Base-by-base conservation (phyloP, 2,888 invertebrate species). In the Andrena bicolor region DNA sequence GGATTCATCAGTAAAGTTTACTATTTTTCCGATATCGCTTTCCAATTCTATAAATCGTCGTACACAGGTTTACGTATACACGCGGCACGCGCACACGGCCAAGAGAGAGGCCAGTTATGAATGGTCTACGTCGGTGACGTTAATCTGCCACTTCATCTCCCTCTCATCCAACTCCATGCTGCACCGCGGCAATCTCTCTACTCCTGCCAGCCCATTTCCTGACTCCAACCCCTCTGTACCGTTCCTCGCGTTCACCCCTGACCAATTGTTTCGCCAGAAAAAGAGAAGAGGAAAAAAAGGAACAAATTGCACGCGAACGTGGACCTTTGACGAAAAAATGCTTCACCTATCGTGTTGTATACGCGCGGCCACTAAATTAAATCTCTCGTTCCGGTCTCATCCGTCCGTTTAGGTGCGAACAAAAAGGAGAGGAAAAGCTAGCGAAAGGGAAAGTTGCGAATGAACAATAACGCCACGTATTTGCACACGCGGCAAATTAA, bases 111-210 rank as follows among this genome's bases (percentile, higher is more conserved):
- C 86, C 88, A 83, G 88, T 89, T 89, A 89, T 89, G 89, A 89
- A 89, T 89, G 89, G 89, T 81, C 89, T 81, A 89, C 88, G 89
- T 88, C 89, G 88, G 89, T 88, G 88, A 89, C 89, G 89, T 89
- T 89, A 89, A 89, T 89, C 89, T 89, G 88, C 88, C 89, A 89
- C 89, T 89, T 88, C 86, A 86, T 88, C 88, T 86, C 88, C 86
- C 88, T 79, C 41, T 86, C 87, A 86, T 88, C 87, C 88, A 89
- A 78, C 82, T 82, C 74, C 77, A 76, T 81, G 81, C 84, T 81
- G 74, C 81, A 69, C 78, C 80, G 71, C 77, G 71, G 81, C 87
- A 85, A 83, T 86, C 84, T 82, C 89, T 75, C 78, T 76, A 66
- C 83, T 64, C 76, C 76, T 56, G 69, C 68, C 71, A 56, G 20